These are phyloP conservation scores for Camptogramma bilineatum DNA, from an alignment of 2,888 invertebrate species.

Conservation along the genomic window DNA sequence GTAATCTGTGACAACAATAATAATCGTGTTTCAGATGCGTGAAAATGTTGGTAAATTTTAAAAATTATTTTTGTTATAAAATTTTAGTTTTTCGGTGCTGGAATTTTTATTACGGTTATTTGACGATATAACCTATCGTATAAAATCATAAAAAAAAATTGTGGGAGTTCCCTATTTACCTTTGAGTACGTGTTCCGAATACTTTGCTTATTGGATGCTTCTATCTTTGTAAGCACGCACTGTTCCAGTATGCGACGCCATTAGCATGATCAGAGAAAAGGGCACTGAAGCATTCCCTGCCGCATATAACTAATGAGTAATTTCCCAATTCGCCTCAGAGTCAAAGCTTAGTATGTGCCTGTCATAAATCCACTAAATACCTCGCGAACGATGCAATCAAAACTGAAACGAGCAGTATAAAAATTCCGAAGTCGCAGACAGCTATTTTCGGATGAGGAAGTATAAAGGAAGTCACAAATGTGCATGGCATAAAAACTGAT, in stretches of 20 bases:
- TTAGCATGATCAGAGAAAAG: slow-evolving; percentile 25
- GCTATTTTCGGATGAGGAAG: slow-evolving; percentile 41
- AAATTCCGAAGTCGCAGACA: slow-evolving; percentile 35
- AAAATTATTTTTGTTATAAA: too few species aligned
- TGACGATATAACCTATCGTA: too few species aligned
- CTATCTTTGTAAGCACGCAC: background rate
- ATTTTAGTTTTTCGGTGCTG: too few species aligned
- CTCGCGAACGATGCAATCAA: slow-evolving; percentile 32
- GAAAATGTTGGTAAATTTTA: too few species aligned
- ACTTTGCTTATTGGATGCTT: background rate
- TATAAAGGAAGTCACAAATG: slow-evolving; percentile 37
- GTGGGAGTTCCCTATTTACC: too few species aligned
- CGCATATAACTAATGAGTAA: slow-evolving; percentile 30
- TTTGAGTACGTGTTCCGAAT: background rate
- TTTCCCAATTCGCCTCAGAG: slow-evolving; percentile 26
- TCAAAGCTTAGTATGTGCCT: slow-evolving; percentile 25
- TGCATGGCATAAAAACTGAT: slow-evolving; percentile 17
- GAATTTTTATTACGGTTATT: too few species aligned
- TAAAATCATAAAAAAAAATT: too few species aligned
- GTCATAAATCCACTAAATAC: slow-evolving; percentile 33
- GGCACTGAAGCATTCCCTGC: slow-evolving; percentile 21
- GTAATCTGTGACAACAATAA: too few species aligned
- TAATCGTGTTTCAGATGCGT: too few species aligned
- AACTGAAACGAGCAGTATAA: slow-evolving; percentile 35
- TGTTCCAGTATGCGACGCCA: slow-evolving; percentile 10